phyloP scores from a whole-genome alignment of 2,113 vertebrate genomes.

The Aegithalos caudatus region DNA sequence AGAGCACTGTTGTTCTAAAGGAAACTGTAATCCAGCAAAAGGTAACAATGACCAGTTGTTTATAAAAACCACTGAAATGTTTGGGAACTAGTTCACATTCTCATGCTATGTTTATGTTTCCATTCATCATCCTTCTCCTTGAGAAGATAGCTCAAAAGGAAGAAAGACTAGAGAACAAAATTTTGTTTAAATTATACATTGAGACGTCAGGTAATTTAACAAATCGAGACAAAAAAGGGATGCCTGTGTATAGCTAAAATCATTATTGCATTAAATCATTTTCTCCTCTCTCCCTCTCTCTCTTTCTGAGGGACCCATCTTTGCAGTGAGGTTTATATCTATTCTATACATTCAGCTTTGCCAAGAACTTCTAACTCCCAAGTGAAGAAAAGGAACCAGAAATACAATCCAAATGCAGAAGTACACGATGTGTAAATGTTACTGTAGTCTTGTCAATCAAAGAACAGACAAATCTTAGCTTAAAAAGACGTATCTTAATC shows the following conservation, averaged over 20 bases:
- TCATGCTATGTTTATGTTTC: conserved; percentile 76
- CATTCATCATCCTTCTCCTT: conserved; percentile 77
- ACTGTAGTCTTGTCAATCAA: neutral
- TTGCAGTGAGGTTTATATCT: conserved; percentile 20
- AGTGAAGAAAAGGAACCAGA: neutral
- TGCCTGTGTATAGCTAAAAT: conserved; percentile 69
- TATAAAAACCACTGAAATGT: conserved; percentile 78
- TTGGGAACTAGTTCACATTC: conserved; percentile 79
- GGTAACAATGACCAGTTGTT: conserved; percentile 77
- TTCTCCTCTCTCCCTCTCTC: neutral
- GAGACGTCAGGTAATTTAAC: conserved; percentile 76
- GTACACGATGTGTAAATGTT: neutral
- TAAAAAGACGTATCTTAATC: neutral
- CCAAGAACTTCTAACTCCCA: conserved; percentile 27
- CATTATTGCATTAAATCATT: conserved; percentile 71
- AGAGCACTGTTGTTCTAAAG: conserved; percentile 59
- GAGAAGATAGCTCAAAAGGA: conserved; percentile 74
- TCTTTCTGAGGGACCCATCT: neutral
- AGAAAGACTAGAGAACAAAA: conserved; percentile 69
- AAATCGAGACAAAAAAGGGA: conserved; percentile 69
- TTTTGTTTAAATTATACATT: conserved; percentile 77
- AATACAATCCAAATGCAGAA: neutral
- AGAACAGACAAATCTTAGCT: neutral
- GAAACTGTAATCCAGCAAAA: conserved; percentile 66
- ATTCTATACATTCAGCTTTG: conserved; percentile 33